Conservation (phyloP, 2,113 vertebrate genomes). For the Eptatretus burgeri region DNA sequence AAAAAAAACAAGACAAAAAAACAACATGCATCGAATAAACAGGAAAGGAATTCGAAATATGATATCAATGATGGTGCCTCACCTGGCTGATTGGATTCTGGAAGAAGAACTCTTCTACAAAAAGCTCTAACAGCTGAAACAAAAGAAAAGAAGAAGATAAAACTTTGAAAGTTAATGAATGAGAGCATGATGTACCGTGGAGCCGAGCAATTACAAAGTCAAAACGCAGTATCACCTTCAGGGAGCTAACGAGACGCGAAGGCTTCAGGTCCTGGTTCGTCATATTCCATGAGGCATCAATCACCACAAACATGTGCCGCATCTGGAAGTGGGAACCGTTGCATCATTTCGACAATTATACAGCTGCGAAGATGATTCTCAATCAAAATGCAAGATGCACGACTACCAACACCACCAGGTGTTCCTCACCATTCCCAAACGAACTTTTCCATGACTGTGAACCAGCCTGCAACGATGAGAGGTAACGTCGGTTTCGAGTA, state of each 20-base stretch:
- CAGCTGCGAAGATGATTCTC: too few species aligned
- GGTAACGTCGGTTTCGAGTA: conserved; percentile 8
- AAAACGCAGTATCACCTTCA: conserved; percentile 29
- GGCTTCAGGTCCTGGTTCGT: conserved; percentile 90
- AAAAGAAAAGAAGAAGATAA: neutral
- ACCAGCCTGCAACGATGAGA: conserved; percentile 24
- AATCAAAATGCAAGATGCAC: neutral
- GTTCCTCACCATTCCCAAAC: conserved; percentile 62
- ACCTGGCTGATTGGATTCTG: conserved; percentile 98
- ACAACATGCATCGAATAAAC: conserved; percentile 10
- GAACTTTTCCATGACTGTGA: conserved; percentile 59
- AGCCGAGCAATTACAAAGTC: neutral
- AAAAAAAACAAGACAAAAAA: neutral
- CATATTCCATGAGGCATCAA: conserved; percentile 79
- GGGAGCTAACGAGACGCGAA: conserved; percentile 42
- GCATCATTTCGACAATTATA: too few species aligned
- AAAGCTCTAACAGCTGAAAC: conserved; percentile 49
- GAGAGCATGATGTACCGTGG: neutral
- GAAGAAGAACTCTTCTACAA: conserved; percentile 87
- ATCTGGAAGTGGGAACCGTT: conserved; percentile 24
- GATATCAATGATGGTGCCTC: conserved; percentile 9
- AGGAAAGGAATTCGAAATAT: conserved; percentile 8
- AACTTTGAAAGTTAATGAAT: neutral
- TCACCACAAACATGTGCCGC: conserved; percentile 64
- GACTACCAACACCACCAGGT: neutral